These are phyloP conservation scores for Caenorhabditis zanzibari DNA, from an alignment of 2,888 invertebrate species.

Conservation along the genomic window DNA sequence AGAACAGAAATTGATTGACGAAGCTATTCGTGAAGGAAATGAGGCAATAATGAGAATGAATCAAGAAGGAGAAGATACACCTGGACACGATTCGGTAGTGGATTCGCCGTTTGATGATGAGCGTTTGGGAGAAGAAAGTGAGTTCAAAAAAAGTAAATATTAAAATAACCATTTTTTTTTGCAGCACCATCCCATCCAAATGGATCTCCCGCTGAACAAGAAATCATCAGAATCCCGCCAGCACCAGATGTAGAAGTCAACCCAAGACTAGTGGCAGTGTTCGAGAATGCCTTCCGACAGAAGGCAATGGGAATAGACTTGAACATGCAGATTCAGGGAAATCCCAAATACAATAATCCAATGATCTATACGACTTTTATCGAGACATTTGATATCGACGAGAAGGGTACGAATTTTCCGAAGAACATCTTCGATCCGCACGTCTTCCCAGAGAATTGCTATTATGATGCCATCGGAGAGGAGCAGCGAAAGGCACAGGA, in stretches of 20 bases:
- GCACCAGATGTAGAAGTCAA: slow-evolving; percentile 54
- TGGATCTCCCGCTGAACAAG: neutral
- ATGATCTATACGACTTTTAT: slow-evolving; percentile 75
- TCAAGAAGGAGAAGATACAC: slow-evolving; percentile 22
- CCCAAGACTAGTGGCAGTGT: slow-evolving; percentile 27
- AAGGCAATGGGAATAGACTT: slow-evolving; percentile 64
- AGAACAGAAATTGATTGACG: slow-evolving; percentile 68
- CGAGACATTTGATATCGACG: slow-evolving; percentile 70
- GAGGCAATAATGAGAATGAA: slow-evolving; percentile 35
- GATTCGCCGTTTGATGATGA: slow-evolving; percentile 4
- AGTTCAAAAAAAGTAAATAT: too few relatives aligned
- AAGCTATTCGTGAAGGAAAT: slow-evolving; percentile 59
- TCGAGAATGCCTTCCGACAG: slow-evolving; percentile 62
- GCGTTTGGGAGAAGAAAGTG: slow-evolving; percentile 7
- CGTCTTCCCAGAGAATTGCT: slow-evolving; percentile 71
- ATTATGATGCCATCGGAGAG: slow-evolving; percentile 68
- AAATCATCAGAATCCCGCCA: slow-evolving; percentile 51
- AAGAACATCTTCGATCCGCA: slow-evolving; percentile 70
- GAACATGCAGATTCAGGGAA: slow-evolving; percentile 64
- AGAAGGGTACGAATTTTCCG: slow-evolving; percentile 73
- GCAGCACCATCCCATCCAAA: slow-evolving; percentile 10
- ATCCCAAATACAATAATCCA: slow-evolving; percentile 70
- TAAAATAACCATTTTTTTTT: neutral
- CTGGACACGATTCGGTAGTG: slow-evolving; percentile 19
- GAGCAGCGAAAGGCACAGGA: slow-evolving; percentile 66